Evolutionary conservation across 2,797 vertebrate genomes (phyloP).

Genomic region (Diplodus sargus): DNA sequence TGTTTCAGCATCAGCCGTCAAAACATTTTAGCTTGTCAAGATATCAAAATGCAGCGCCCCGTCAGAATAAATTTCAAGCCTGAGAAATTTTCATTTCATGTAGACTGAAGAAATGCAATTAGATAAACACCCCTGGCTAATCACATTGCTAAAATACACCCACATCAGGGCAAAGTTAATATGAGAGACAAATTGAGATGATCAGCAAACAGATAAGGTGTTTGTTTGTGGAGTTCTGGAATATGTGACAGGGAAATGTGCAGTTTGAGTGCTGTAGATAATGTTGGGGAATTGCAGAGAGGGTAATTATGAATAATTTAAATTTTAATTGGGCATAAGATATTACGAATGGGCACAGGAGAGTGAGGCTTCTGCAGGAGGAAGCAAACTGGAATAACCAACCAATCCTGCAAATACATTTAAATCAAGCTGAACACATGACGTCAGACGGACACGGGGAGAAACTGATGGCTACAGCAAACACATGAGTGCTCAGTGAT

Average conservation of each 20-base stretch:
- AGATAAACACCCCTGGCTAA: conserved; percentile 70
- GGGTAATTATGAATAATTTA: conserved; percentile 53
- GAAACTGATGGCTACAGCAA: neutral
- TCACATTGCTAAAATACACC: conserved; percentile 64
- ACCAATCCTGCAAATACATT: neutral
- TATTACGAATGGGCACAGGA: neutral
- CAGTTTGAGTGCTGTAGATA: conserved; percentile 28
- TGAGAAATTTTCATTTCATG: conserved; percentile 66
- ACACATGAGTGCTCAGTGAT: neutral
- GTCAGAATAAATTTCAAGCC: conserved; percentile 69
- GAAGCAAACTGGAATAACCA: neutral
- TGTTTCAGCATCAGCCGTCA: conserved; percentile 46
- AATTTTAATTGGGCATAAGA: conserved; percentile 45
- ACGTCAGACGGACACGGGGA: neutral
- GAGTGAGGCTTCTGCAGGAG: neutral
- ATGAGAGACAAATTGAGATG: conserved; percentile 65
- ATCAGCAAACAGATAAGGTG: conserved; percentile 62
- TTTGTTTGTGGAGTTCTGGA: conserved; percentile 55
- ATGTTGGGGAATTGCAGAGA: conserved; percentile 38
- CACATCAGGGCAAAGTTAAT: conserved; percentile 54
- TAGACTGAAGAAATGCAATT: conserved; percentile 66
- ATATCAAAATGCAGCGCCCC: conserved; percentile 45
- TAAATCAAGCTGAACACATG: conserved; percentile 11
- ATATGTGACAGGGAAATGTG: conserved; percentile 42
- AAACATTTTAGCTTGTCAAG: conserved; percentile 63